These are phyloP conservation scores for Psittacula echo DNA, from an alignment of 2,797 vertebrate species.

Conservation along the genomic window DNA sequence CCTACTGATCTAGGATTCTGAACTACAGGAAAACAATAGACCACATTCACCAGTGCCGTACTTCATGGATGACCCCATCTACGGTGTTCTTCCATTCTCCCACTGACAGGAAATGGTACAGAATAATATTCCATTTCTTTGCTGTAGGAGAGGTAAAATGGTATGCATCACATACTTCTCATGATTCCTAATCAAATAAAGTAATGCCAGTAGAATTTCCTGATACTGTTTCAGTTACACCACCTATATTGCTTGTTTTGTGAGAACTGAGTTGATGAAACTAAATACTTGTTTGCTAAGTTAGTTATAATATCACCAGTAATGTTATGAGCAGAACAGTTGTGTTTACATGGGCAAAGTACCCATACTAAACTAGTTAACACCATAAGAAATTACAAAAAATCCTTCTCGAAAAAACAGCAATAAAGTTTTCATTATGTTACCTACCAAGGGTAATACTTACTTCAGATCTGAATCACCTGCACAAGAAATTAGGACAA, in stretches of 20 bases:
- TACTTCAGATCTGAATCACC: background rate
- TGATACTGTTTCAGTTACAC: background rate
- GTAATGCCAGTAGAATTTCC: background rate
- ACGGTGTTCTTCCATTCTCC: background rate
- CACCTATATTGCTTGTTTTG: rapidly evolving
- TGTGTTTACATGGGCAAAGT: background rate
- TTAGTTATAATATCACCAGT: background rate
- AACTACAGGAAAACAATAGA: background rate
- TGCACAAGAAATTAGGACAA: background rate
- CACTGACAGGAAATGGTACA: background rate
- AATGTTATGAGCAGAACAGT: background rate
- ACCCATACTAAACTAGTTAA: background rate
- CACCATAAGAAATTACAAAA: background rate
- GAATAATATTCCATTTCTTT: background rate
- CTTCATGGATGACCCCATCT: background rate
- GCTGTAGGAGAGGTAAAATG: background rate
- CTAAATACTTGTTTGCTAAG: background rate
- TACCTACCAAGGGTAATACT: background rate
- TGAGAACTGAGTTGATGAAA: background rate
- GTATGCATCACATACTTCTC: background rate
- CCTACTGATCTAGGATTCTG: background rate
- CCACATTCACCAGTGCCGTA: background rate
- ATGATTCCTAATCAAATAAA: background rate
- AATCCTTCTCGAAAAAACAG: background rate
- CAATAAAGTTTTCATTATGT: background rate